Evolutionary conservation across 2,888 invertebrate genomes (phyloP), one percentile per base, ranked within the genome.

Genomic region (Apotomis turbidana): DNA sequence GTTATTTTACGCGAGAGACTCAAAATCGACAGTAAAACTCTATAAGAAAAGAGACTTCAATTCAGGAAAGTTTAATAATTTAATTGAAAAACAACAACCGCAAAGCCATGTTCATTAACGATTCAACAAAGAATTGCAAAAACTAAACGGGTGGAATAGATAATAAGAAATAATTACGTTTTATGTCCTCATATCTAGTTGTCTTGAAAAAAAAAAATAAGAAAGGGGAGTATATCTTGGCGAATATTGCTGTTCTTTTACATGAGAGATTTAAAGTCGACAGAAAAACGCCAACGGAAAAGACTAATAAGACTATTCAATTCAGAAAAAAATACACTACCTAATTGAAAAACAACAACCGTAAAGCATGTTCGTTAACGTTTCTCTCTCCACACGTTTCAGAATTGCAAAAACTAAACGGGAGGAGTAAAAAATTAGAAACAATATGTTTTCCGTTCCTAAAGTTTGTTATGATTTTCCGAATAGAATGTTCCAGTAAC

Each of bases 371-470:
- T 62, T 69, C 13, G 49, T 57, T 69, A 55, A 46, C 13, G 46
- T 5, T 60, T n/a, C 46, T 38, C 60, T 44, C 9, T 60, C 4
- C 2, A 36, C 27, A 15, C 6, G 46, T 15, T 13, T 38, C 36
- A 15, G 8, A 15, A 52, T 12, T 38, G 51, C 15, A 46, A 67
- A 68, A 58, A 59, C 60, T n/a, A 51, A 54, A 66, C 57, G 9
- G 51, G n/a, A 41, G n/a, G n/a, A 5, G 54, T 38, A 9, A 12
- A 60, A 59, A 66, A 55, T 67, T 60, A 60, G 38, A 66, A 55
- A 71, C 71, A 66, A 71, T 71, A 44, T 27, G 64, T 44, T 52
- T 46, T 64, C 64, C 59, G 54, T 70, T 55, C 46, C 49, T 36
- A 41, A 13, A 59, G 64, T 60, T 66, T 71, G 55, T 71, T 71